A percentile compares a stretch with the other conserved stretches of the same genome.
Conservation (phyloP, 1,140 invertebrate genomes). For the Zaprionus capensis region DNA sequence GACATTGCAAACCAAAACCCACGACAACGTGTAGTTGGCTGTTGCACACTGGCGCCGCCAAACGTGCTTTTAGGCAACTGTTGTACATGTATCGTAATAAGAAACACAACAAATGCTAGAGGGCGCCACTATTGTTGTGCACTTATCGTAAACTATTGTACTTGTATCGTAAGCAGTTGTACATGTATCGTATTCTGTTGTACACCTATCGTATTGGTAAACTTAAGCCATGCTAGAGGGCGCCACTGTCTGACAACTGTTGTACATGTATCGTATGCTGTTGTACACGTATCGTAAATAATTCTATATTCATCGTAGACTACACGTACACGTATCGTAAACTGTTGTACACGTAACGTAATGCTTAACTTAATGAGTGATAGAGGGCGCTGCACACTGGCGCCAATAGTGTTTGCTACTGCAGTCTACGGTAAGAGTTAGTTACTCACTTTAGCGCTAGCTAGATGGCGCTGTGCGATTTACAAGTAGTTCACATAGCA, state of each 20-base stretch:
- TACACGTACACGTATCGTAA: too few species aligned
- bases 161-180: too few species aligned
- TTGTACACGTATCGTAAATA: too few species aligned
- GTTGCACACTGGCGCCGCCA: neutral
- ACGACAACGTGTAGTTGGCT: neutral
- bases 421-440: neutral
- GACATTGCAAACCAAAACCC: neutral
- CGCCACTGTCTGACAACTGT: too few species aligned
- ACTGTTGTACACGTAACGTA: neutral
- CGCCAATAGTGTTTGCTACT: neutral
- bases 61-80: neutral
- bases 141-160: too few species aligned
- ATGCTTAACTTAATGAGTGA: too few species aligned
- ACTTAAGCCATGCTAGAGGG: too few species aligned
- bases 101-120: neutral
- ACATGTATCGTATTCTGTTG: too few species aligned
- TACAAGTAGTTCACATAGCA: neutral
- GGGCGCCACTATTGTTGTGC: too few species aligned
- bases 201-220: too few species aligned
- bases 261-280: too few species aligned
- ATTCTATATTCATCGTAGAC: too few species aligned
- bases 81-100: neutral
- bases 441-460: neutral
- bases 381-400: slow-evolving; percentile 6
- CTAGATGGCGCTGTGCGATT: slow-evolving; percentile 7